These are phyloP conservation scores for Papilio aristodemus DNA, from an alignment of 1,140 invertebrate species.

Conservation along the genomic window DNA sequence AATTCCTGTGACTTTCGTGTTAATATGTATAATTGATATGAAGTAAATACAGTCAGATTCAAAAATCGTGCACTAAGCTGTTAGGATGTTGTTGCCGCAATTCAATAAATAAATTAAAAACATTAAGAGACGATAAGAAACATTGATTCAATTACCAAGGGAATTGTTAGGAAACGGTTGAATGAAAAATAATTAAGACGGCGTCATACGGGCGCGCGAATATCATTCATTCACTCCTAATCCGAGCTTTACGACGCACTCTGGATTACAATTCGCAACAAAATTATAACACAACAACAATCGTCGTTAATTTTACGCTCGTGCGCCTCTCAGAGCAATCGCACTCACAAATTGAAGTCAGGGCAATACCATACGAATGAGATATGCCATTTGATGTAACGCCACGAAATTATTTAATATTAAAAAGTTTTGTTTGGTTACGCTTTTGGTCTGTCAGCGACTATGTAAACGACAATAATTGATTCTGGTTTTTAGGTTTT, in stretches of 20 bases:
- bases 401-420: neutral
- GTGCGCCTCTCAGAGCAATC: constrained; percentile 55
- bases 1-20: no score
- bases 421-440: no score
- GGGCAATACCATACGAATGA: constrained; percentile 51
- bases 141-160: constrained; percentile 18
- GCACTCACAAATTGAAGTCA: constrained; percentile 49
- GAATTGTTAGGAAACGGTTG: constrained; percentile 21
- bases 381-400: constrained; percentile 42
- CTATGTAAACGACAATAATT: no score
- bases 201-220: constrained; percentile 14
- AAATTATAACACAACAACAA: constrained; percentile 62
- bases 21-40: no score
- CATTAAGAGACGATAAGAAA: constrained; percentile 18
- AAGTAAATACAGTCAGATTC: neutral
- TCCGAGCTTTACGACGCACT: constrained; percentile 32
- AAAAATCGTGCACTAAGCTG: neutral
- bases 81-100: neutral
- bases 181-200: constrained; percentile 31
- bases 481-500: no score
- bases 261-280: constrained; percentile 43
- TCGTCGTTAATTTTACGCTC: constrained; percentile 72
- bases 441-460: no score
- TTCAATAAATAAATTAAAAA: constrained; percentile 5
- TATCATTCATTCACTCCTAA: constrained; percentile 33